Evolutionary conservation across 2,888 invertebrate species (phyloP), one percentile per base, ranked within the genome.

Genomic region (Lasioglossum marginatum): DNA sequence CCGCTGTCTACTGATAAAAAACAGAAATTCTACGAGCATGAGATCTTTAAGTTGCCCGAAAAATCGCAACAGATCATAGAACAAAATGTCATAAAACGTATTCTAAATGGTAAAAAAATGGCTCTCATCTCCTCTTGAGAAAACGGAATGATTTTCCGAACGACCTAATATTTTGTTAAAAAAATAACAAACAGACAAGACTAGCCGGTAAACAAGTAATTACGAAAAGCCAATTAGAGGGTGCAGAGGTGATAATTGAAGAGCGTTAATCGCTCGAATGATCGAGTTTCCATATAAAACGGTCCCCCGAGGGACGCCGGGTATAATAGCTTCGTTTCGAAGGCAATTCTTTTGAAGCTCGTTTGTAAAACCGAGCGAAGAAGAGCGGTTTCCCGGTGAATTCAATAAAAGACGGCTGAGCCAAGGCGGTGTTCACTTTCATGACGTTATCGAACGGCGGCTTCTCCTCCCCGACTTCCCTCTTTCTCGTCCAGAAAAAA

Each of bases 351-450:
- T 57, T 48, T 78, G 77, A 37, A 76, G 82, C 84, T 86, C 88
- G 77, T 89, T 89, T 86, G 86, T 86, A 88, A 86, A 83, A 81
- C 70, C 77, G 81, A 77, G 89, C 82, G 77, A 83, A 79, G 86
- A 83, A 80, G 84, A 87, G 83, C 85, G 81, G 87, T 85, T 86
- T 82, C 68, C 84, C 31, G 85, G 80, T 79, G 83, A 82, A 90
- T 90, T 91, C 91, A 91, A 91, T 91, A 91, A 89, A 87, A 88
- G 87, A 83, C 86, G 89, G 75, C 77, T 40, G 83, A 82, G 81
- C 78, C 73, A 76, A 79, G 80, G 40, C 83, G 85, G 83, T 83
- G 87, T 81, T 90, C 88, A 90, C 89, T 91, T 89, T 91, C 88
- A 83, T 82, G 87, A 82, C 85, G 85, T 86, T 90, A 91, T 91